These are phyloP conservation scores for Spilosoma lubricipeda DNA, from an alignment of 2,888 invertebrate species.

Conservation along the genomic window DNA sequence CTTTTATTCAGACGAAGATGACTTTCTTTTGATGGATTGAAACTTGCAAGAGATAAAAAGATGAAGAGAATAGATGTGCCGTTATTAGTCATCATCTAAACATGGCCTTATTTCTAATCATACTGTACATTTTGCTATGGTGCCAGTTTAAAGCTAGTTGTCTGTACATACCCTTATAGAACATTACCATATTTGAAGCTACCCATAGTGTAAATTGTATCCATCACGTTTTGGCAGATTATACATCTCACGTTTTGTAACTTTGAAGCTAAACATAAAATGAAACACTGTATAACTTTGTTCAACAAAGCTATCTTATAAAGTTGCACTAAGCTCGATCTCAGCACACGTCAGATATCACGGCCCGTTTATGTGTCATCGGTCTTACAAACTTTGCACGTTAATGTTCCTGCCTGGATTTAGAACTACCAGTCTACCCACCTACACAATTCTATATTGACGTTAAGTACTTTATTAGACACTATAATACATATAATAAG, in stretches of 20 bases:
- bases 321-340: conserved; percentile 24
- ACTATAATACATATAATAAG: not conserved
- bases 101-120: not conserved
- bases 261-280: conserved; percentile 9
- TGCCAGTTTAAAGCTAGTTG: not conserved
- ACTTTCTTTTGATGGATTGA: no score
- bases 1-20: no score
- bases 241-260: conserved; percentile 1
- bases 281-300: conserved; percentile 2
- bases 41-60: not conserved
- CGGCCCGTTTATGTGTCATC: conserved; percentile 17
- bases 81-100: not conserved
- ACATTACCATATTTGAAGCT: not conserved
- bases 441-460: not conserved
- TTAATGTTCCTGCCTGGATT: conserved; percentile 52
- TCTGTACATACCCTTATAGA: not conserved
- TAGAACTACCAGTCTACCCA: conserved; percentile 43
- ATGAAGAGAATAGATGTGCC: not conserved
- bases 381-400: conserved; percentile 27
- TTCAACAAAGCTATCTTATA: conserved; percentile 17
- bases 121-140: not conserved
- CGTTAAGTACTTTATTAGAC: not conserved
- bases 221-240: not conserved
- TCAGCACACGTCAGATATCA: conserved; percentile 25
- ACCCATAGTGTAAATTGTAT: not conserved